phyloP scores from a whole-genome alignment of 2,113 vertebrate genomes.

The Camelus dromedarius region DNA sequence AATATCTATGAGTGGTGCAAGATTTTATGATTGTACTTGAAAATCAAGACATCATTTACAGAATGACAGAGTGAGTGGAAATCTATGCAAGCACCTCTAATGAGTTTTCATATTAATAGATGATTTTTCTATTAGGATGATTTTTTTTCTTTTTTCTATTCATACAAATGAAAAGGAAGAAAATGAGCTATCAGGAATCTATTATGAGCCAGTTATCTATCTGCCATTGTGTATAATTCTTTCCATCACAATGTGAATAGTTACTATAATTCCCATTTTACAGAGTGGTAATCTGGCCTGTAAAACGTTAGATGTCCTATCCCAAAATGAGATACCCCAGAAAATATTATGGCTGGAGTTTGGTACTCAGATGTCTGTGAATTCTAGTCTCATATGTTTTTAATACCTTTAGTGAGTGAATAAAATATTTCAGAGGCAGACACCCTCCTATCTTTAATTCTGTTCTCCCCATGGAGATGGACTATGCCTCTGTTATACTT shows the following conservation, averaged over 20 bases:
- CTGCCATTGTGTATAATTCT: neutral
- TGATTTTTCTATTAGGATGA: neutral
- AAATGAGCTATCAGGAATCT: neutral
- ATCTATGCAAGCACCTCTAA: neutral
- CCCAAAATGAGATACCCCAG: neutral
- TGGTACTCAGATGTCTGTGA: neutral
- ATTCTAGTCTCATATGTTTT: neutral
- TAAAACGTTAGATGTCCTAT: neutral
- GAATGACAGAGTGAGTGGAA: neutral
- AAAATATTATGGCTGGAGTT: neutral
- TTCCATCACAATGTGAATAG: neutral
- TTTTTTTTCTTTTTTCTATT: neutral
- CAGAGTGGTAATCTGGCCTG: neutral
- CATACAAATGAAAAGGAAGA: neutral
- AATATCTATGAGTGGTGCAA: neutral
- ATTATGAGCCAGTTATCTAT: neutral
- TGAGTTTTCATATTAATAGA: neutral
- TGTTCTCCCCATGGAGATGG: neutral
- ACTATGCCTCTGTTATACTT: neutral
- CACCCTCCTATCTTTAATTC: neutral
- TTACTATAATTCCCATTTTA: neutral
- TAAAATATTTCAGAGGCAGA: neutral
- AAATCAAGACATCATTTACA: neutral
- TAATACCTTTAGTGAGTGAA: neutral
- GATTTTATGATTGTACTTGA: neutral